These are phyloP conservation scores for Micrastur ruficollis DNA, from an alignment of 2,797 vertebrate genomes.

Conservation along the genomic window DNA sequence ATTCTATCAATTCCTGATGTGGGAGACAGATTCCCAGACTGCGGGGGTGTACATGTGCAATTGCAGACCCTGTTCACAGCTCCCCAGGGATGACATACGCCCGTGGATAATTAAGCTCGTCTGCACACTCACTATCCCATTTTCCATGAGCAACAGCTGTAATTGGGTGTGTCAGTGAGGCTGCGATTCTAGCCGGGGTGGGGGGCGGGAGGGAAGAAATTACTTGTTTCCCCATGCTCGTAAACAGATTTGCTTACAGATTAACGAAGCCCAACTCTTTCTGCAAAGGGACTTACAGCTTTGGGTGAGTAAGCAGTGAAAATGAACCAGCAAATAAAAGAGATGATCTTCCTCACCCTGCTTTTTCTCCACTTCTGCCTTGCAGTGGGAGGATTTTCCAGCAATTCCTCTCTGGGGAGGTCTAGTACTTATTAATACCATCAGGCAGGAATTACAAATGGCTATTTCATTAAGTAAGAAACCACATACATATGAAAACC, in stretches of 20 bases:
- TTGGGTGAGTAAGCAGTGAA: neutral
- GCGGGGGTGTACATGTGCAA: neutral
- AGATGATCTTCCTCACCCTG: neutral
- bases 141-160: neutral
- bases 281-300: neutral
- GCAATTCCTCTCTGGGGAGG: neutral
- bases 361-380: neutral
- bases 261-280: neutral
- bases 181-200: neutral
- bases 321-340: neutral
- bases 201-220: neutral
- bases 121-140: neutral
- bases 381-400: neutral
- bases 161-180: neutral
- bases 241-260: neutral
- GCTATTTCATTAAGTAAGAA: neutral
- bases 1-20: neutral
- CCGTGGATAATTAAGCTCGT: neutral
- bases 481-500: neutral
- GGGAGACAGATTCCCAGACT: neutral
- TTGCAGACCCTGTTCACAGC: neutral
- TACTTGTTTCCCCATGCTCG: fast-evolving
- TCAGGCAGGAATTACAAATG: neutral
- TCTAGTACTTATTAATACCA: neutral
- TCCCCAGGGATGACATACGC: neutral